Conservation (phyloP, 2,113 vertebrate species). For the Cygnus atratus region DNA sequence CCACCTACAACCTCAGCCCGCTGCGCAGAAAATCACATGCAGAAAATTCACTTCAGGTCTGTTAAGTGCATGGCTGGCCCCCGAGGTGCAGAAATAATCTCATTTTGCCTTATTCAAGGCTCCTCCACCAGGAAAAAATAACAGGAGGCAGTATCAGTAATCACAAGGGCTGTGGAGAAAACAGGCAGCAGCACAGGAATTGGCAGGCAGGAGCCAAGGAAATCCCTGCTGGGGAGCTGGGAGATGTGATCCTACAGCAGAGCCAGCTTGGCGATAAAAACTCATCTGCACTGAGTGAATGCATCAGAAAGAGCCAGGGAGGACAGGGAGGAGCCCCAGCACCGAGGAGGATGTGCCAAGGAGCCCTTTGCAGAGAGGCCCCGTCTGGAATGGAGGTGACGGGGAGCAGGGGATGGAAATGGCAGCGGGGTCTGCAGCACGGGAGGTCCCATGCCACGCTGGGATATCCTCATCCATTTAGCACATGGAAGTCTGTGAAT, state of each 20-base stretch:
- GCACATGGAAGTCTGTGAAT: neutral
- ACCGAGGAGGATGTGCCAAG: neutral
- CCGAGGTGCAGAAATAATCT: neutral
- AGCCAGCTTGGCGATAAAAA: neutral
- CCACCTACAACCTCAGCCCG: neutral
- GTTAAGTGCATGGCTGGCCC: neutral
- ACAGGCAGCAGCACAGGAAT: neutral
- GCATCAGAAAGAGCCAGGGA: neutral
- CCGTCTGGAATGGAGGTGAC: neutral
- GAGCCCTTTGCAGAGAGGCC: neutral
- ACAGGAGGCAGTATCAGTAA: neutral
- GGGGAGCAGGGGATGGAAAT: neutral
- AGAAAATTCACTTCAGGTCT: neutral
- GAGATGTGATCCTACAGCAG: neutral
- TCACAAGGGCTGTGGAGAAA: neutral
- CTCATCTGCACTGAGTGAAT: neutral
- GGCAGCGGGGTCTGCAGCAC: neutral
- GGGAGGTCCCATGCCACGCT: accelerated
- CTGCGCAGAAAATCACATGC: neutral
- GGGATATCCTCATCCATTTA: neutral
- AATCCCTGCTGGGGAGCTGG: neutral
- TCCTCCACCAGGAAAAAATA: neutral
- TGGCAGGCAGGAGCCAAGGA: neutral
- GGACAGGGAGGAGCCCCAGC: neutral
- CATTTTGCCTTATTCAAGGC: neutral